phyloP scores from a whole-genome alignment of 2,113 vertebrate genomes.

The Hippocampus abdominalis region DNA sequence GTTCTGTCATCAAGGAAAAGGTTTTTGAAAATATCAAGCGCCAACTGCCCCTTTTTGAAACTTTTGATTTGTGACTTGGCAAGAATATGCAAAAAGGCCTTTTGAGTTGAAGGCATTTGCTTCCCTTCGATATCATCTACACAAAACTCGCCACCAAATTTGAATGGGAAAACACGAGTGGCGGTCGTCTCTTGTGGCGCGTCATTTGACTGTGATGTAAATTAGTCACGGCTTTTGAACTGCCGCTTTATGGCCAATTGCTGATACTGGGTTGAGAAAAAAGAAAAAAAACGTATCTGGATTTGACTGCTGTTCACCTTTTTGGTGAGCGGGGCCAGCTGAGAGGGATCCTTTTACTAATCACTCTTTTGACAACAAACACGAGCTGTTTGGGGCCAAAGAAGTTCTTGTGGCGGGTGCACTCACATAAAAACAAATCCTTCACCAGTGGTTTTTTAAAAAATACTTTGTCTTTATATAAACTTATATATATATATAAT shows the following conservation, averaged over 20 bases:
- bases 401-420: conserved; percentile 28
- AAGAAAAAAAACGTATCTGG: conserved; percentile 44
- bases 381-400: conserved; percentile 55
- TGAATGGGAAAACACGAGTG: conserved; percentile 24
- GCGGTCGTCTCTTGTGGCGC: conserved; percentile 23
- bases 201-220: conserved; percentile 29
- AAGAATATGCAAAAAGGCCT: conserved; percentile 33
- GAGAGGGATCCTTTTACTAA: conserved; percentile 37
- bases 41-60: conserved; percentile 34
- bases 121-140: conserved; percentile 33
- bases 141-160: conserved; percentile 26
- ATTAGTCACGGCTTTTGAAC: conserved; percentile 43
- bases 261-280: conserved; percentile 52
- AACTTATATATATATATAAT: no score
- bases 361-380: conserved; percentile 65
- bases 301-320: conserved; percentile 58
- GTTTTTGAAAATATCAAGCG: conserved; percentile 43
- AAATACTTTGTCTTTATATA: no score
- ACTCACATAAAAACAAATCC: conserved; percentile 20
- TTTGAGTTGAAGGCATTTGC: conserved; percentile 30
- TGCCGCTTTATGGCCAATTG: conserved; percentile 37
- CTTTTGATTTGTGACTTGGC: conserved; percentile 19
- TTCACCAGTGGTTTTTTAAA: conserved; percentile 13
- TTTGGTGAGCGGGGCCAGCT: conserved; percentile 25
- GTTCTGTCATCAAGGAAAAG: conserved; percentile 67